Base-by-base conservation (phyloP, 2,888 invertebrate species). In the Cataglyphis altisquamis region DNA sequence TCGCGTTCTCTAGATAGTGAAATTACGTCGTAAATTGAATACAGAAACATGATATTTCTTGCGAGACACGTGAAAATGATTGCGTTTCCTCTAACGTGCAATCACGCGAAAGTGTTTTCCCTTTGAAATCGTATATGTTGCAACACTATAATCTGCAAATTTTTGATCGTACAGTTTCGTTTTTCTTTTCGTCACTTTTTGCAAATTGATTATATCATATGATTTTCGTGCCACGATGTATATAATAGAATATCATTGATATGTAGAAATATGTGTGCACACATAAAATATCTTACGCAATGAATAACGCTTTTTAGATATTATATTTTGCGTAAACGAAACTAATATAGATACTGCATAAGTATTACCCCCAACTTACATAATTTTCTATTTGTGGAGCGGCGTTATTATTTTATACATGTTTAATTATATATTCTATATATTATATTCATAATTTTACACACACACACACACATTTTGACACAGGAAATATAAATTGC, bases 51-150 rank as follows among this genome's bases (percentile, higher is more conserved):
- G 6, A 68, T 70, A 48, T 48, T 70, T 48, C 60, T 70, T 80
- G 25, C 36, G 32, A 48, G 45, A 41, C 36, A 72, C 45, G 32
- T 48, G 60, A 72, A 72, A 80, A 80, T 80, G 52, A 68, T 68
- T 68, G 36, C 60, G 18, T 80, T 70, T 80, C 78, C 32, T 52
- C 32, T 52, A 68, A 62, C 18, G 15, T 72, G 45, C 60, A 78
- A 78, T 78, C 72, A 78, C 18, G 78, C 60, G 70, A 78, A 78
- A 78, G 78, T 78, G 36, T 70, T 78, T 60, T 60, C 39, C 68
- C 25, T 32, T 12, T 72, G 36, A 41, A 29, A 15, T 21, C 41
- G 21, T 10, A 4, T 70, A 45, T 8, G 60, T 39, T 12, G 45
- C 48, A 72, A n/a, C 36, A 32, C 72, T 72, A 72, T 80, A 80